Conservation (phyloP, 2,888 invertebrate genomes). For the Epistrophe eligans region DNA sequence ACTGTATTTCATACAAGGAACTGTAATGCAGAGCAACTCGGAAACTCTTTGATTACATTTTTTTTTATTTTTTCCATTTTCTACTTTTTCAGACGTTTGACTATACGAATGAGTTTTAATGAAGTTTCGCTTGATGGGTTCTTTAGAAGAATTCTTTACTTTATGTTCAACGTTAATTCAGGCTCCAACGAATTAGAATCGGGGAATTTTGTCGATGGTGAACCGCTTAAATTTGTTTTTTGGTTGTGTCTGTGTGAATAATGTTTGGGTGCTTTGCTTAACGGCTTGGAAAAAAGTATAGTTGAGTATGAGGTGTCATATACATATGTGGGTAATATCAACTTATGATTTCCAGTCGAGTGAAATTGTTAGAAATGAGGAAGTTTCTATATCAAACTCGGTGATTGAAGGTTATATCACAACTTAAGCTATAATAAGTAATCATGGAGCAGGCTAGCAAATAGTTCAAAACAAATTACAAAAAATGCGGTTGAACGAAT, state of each 20-base stretch:
- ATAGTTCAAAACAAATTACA: not conserved
- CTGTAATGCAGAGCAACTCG: conserved; percentile 57
- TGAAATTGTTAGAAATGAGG: conserved; percentile 16
- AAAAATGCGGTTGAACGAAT: not conserved
- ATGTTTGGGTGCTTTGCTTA: conserved; percentile 61
- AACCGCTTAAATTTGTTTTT: conserved; percentile 43
- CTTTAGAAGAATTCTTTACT: conserved; percentile 62
- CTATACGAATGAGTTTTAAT: conserved; percentile 66
- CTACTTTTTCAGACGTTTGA: conserved; percentile 39
- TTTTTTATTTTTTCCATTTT: conserved; percentile 4
- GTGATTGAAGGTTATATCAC: conserved; percentile 22
- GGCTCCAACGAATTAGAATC: conserved; percentile 66
- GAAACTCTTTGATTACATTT: conserved; percentile 56
- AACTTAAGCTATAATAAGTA: not conserved
- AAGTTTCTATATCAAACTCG: not conserved
- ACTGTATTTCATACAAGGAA: conserved; percentile 31
- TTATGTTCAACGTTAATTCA: conserved; percentile 38
- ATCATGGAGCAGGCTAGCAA: not conserved
- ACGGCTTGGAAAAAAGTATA: conserved; percentile 54
- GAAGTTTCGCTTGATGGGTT: conserved; percentile 69
- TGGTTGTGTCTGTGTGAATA: conserved; percentile 46
- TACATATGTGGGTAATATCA: conserved; percentile 42
- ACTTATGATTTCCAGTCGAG: conserved; percentile 19
- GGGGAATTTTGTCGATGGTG: conserved; percentile 43
- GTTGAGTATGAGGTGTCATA: conserved; percentile 45